These are phyloP conservation scores for Andrena camellia DNA, from an alignment of 2,888 invertebrate genomes.

Conservation along the genomic window DNA sequence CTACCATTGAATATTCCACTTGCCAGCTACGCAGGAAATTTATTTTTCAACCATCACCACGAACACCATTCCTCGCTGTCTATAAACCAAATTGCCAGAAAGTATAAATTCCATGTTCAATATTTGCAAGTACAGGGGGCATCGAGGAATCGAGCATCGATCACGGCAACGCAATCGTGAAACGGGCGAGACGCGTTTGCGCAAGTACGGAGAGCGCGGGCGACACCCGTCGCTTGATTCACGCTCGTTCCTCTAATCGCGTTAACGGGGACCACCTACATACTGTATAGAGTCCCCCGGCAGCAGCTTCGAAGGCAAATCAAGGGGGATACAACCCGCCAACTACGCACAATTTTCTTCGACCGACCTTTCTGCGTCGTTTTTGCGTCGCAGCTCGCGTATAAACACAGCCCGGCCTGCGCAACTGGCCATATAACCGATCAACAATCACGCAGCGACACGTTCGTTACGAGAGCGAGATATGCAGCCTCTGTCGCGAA, in stretches of 20 bases:
- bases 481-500: not conserved
- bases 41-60: not conserved
- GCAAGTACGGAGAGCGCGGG: conserved; percentile 1
- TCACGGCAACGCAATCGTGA: conserved; percentile 16
- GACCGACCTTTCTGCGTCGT: conserved; percentile 6
- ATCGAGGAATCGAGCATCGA: conserved; percentile 30
- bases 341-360: conserved; percentile 59
- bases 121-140: not conserved
- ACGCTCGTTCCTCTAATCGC: conserved; percentile 38
- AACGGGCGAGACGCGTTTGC: conserved; percentile 9
- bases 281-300: conserved; percentile 13
- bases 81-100: too few species aligned
- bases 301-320: conserved; percentile 18
- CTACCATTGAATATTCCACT: not conserved
- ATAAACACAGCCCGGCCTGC: conserved; percentile 30
- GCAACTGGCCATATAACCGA: not conserved
- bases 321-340: conserved; percentile 34
- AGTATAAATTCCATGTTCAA: not conserved
- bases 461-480: not conserved
- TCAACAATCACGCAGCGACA: not conserved
- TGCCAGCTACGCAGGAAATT: not conserved
- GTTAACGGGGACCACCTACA: conserved; percentile 22
- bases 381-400: conserved; percentile 38
- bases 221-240: conserved; percentile 38
- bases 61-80: too few species aligned